A percentile compares a stretch with the other conserved stretches of the same genome.
Evolutionary conservation across 2,888 invertebrate species (phyloP).

Genomic region (Cyclophora punctaria): DNA sequence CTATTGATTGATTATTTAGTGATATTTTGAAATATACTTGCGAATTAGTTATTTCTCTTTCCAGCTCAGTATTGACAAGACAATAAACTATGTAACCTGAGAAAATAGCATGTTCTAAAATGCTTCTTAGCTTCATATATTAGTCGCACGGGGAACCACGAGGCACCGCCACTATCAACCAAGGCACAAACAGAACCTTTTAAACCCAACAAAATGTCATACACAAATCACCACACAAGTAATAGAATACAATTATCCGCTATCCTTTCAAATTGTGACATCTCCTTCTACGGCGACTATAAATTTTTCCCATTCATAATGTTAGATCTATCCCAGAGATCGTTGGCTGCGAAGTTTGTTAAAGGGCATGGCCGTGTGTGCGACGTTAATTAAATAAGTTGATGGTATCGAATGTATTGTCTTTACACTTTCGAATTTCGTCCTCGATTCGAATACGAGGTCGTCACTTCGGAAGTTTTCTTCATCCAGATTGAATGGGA

Average conservation of each 20-base stretch:
- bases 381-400: slow-evolving; percentile 39
- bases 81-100: too few relatives aligned
- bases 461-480: slow-evolving; percentile 27
- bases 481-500: slow-evolving; percentile 10
- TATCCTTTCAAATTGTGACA: slow-evolving; percentile 1
- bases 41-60: too few relatives aligned
- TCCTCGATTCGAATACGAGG: slow-evolving; percentile 34
- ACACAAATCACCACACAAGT: too few relatives aligned
- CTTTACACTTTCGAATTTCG: slow-evolving; percentile 45
- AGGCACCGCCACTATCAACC: too few relatives aligned
- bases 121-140: too few relatives aligned
- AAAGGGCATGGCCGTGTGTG: slow-evolving; percentile 17
- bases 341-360: slow-evolving; percentile 2
- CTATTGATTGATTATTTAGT: not conserved
- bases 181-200: too few relatives aligned
- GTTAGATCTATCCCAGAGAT: slow-evolving; percentile 17
- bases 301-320: slow-evolving; percentile 14
- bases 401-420: slow-evolving; percentile 37
- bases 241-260: not conserved
- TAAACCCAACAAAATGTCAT: too few relatives aligned
- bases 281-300: slow-evolving; percentile 14
- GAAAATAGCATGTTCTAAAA: too few relatives aligned
- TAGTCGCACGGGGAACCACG: too few relatives aligned
- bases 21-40: too few relatives aligned
- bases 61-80: too few relatives aligned